These are phyloP conservation scores for Typhlichthys subterraneus DNA, from an alignment of 2,797 vertebrate genomes.

Conservation along the genomic window DNA sequence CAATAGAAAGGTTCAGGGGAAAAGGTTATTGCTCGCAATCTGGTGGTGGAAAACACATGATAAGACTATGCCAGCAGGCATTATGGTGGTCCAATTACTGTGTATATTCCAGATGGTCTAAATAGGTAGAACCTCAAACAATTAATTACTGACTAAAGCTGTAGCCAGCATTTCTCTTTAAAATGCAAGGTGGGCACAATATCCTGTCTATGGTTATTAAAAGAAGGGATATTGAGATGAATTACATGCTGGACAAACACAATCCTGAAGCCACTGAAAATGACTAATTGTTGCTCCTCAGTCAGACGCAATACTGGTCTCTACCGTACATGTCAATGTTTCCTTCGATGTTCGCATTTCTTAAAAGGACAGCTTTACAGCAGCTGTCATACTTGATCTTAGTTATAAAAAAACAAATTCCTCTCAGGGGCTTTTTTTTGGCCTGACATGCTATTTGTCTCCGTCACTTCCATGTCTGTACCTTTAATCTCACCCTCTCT, in stretches of 20 bases:
- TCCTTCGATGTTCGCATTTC: no score
- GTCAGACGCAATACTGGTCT: no score
- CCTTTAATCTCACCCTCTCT: conserved; percentile 8
- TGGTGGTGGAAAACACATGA: conserved; percentile 31
- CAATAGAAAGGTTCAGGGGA: conserved; percentile 35
- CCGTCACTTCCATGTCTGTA: background rate
- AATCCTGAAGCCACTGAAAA: background rate
- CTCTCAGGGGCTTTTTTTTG: no score
- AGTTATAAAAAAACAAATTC: no score
- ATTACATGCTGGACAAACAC: background rate
- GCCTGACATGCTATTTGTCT: no score
- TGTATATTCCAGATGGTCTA: conserved; percentile 72
- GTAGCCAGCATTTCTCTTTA: conserved; percentile 16
- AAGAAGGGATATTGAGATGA: background rate
- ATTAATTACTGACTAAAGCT: conserved; percentile 56
- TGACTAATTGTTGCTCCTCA: background rate
- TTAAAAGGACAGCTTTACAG: background rate
- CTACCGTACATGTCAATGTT: background rate
- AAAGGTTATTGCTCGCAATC: conserved; percentile 52
- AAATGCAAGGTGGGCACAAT: conserved; percentile 14
- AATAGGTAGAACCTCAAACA: conserved; percentile 50
- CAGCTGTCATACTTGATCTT: background rate
- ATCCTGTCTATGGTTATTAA: background rate
- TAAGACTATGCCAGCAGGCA: conserved; percentile 50
- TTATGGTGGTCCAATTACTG: conserved; percentile 59